Percentiles rank a stretch among this genome's conserved stretches.
These are phyloP conservation scores for Colius striatus DNA, from an alignment of 2,113 vertebrate genomes.

Conservation along the genomic window DNA sequence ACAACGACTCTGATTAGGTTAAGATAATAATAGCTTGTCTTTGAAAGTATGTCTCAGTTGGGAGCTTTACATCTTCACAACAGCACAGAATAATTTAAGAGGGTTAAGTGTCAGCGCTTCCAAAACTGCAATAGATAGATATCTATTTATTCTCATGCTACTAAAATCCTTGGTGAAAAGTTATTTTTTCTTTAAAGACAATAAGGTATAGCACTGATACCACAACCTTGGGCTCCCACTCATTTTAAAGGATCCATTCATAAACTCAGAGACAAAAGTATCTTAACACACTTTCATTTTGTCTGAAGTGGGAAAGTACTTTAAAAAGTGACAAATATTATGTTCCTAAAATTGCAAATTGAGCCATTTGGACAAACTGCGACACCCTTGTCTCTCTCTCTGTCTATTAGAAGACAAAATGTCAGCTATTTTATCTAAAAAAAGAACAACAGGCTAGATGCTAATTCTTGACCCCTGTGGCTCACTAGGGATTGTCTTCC, in stretches of 20 bases:
- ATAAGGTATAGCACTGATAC: background rate
- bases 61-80: background rate
- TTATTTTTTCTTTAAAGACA: background rate
- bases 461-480: background rate
- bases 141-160: background rate
- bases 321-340: background rate
- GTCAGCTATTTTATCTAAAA: conserved; percentile 17
- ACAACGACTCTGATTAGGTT: background rate
- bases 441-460: background rate
- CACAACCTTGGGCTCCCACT: background rate
- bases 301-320: background rate
- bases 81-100: background rate
- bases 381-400: background rate
- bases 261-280: background rate
- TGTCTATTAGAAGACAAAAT: conserved; percentile 1
- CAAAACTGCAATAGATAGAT: background rate
- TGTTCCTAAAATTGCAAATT: background rate
- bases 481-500: background rate
- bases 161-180: background rate
- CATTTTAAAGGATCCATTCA: background rate
- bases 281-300: background rate
- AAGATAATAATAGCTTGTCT: conserved; percentile 8
- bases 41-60: background rate
- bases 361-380: background rate
- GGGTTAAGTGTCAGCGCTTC: background rate